Evolutionary conservation across 2,888 invertebrate species (phyloP).

Genomic region (Amblyjoppa proteus): DNA sequence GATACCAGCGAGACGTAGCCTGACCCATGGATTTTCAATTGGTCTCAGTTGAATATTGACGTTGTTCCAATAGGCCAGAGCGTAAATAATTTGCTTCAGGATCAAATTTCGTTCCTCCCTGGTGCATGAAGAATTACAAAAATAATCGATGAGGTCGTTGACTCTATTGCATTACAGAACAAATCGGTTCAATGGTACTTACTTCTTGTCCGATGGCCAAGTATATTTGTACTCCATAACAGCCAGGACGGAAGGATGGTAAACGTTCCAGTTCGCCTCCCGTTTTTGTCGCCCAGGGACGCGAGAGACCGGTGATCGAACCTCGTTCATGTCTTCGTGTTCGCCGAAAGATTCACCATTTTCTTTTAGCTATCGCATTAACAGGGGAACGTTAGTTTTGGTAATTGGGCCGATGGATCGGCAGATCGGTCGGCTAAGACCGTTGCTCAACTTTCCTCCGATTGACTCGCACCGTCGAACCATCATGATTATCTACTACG

Average conservation of each 20-base stretch:
- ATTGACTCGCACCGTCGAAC: not conserved
- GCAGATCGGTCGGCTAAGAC: not conserved
- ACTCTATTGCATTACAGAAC: not conserved
- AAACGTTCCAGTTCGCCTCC: not conserved
- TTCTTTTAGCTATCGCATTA: not conserved
- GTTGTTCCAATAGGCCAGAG: slow-evolving; percentile 11
- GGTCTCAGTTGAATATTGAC: not conserved
- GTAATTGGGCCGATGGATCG: not conserved
- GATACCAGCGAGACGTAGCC: too few species aligned
- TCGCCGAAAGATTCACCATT: not conserved
- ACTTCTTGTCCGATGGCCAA: not conserved
- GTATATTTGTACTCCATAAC: not conserved
- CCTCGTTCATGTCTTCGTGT: not conserved
- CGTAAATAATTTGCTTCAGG: not conserved
- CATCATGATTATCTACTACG: not conserved
- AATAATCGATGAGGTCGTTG: not conserved
- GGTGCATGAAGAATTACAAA: too few species aligned
- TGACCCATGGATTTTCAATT: not conserved
- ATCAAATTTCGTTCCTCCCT: not conserved
- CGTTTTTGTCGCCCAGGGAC: not conserved
- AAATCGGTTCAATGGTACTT: not conserved
- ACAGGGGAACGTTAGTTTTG: too few species aligned
- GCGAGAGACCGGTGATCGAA: not conserved
- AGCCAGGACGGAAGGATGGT: not conserved
- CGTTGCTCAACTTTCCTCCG: too few species aligned